These are phyloP conservation scores for Mycalesis mineus DNA, from an alignment of 2,888 invertebrate genomes.

Conservation along the genomic window DNA sequence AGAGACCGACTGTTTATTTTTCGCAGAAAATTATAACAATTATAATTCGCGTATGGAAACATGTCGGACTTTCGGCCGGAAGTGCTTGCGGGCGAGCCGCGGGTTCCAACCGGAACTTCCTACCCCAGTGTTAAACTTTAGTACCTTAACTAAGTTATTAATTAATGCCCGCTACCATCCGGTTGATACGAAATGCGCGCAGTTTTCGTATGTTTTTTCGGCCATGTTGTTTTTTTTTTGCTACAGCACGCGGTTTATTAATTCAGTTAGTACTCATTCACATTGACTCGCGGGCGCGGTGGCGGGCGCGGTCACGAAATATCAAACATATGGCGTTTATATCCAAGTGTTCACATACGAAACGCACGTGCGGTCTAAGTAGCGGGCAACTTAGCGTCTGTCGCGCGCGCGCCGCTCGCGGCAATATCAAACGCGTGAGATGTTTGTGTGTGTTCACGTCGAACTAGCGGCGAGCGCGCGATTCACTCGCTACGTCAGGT, in stretches of 20 bases:
- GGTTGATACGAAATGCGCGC: constrained; percentile 40
- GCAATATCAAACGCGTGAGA: too few relatives aligned
- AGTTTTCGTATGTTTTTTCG: constrained; percentile 23
- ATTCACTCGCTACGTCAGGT: too few relatives aligned
- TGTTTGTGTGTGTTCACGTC: too few relatives aligned
- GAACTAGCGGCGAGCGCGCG: too few relatives aligned
- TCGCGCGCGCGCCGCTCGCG: too few relatives aligned
- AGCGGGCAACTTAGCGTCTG: too few relatives aligned
- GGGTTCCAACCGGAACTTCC: constrained; percentile 72
- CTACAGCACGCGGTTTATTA: constrained; percentile 6
- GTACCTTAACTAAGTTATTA: constrained; percentile 70
- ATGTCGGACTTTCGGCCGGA: constrained; percentile 59
- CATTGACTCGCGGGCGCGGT: too few relatives aligned
- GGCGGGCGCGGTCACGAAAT: too few relatives aligned
- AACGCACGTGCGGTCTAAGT: too few relatives aligned
- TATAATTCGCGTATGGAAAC: constrained; percentile 21
- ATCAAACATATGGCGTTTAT: too few relatives aligned
- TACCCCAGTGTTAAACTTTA: constrained; percentile 64
- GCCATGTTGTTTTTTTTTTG: constrained; percentile 7
- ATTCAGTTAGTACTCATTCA: too few relatives aligned
- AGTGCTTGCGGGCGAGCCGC: constrained; percentile 59
- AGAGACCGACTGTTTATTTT: constrained; percentile 2
- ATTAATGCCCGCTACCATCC: constrained; percentile 65
- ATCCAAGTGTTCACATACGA: too few relatives aligned
- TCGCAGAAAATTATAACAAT: constrained; percentile 6